Conservation (phyloP, 2,888 invertebrate species). For the Drosophila hamatofila region DNA sequence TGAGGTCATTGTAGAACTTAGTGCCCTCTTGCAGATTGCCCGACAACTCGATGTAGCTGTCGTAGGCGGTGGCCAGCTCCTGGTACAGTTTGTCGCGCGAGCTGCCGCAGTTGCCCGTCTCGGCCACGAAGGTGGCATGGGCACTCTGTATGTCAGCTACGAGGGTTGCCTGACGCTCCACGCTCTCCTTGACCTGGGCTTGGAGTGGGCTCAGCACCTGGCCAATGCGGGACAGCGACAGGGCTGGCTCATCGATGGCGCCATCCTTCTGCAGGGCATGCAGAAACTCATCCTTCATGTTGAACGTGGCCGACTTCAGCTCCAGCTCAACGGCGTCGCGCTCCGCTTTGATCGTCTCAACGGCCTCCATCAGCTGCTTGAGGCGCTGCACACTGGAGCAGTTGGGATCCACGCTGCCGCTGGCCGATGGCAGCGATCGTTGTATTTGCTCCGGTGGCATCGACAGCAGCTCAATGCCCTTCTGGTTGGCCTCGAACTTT, state of each 20-base stretch:
- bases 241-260: constrained; percentile 90
- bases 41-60: constrained; percentile 95
- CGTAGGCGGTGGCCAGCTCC: constrained; percentile 95
- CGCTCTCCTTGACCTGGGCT: constrained; percentile 91
- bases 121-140: constrained; percentile 85
- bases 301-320: constrained; percentile 91
- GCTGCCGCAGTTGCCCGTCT: constrained; percentile 88
- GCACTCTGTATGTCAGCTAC: constrained; percentile 89
- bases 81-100: constrained; percentile 92
- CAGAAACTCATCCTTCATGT: constrained; percentile 93
- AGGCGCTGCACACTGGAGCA: constrained; percentile 89
- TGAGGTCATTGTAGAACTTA: constrained; percentile 97
- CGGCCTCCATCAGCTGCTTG: constrained; percentile 91
- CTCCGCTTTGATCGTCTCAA: constrained; percentile 94
- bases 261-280: constrained; percentile 91
- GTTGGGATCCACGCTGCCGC: constrained; percentile 87
- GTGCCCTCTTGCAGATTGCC: constrained; percentile 97
- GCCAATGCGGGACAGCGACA: constrained; percentile 90
- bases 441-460: constrained; percentile 89
- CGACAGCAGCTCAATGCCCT: constrained; percentile 93
- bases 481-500: constrained; percentile 91
- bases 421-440: constrained; percentile 89
- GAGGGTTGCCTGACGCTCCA: constrained; percentile 90
- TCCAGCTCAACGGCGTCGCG: constrained; percentile 95
- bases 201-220: constrained; percentile 91